These are phyloP conservation scores for Abramis brama DNA, from an alignment of 2,113 vertebrate genomes.

Conservation along the genomic window DNA sequence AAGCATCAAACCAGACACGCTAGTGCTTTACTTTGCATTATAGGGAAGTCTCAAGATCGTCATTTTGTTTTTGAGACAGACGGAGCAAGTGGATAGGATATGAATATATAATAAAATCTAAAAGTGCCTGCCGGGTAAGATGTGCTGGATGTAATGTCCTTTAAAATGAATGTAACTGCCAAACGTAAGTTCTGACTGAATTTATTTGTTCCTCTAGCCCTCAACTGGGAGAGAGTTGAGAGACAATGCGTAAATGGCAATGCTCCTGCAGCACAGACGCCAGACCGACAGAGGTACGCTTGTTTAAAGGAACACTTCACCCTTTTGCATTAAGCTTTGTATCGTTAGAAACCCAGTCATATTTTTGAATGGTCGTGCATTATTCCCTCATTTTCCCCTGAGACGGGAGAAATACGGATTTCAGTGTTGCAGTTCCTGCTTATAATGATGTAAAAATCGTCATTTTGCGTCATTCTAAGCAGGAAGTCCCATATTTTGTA, in stretches of 20 bases:
- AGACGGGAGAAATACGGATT: too few species aligned
- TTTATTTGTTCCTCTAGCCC: slow-evolving; percentile 48
- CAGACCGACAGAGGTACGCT: not conserved
- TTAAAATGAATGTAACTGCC: slow-evolving; percentile 70
- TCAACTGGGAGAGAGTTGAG: slow-evolving; percentile 15
- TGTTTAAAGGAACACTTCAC: not conserved
- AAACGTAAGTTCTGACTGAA: slow-evolving; percentile 63
- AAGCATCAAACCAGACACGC: slow-evolving; percentile 11
- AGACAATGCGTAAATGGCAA: slow-evolving; percentile 6
- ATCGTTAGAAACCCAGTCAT: too few species aligned
- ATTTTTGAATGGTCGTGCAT: too few species aligned
- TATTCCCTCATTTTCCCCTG: too few species aligned
- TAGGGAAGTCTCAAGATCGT: slow-evolving; percentile 33
- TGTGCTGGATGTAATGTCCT: slow-evolving; percentile 69
- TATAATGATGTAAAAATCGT: too few species aligned
- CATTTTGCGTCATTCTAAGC: too few species aligned
- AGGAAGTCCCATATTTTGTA: too few species aligned
- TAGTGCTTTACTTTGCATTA: slow-evolving; percentile 38
- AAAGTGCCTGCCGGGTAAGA: slow-evolving; percentile 63
- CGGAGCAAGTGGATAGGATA: slow-evolving; percentile 25
- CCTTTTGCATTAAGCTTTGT: too few species aligned
- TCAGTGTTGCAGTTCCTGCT: too few species aligned
- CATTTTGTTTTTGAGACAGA: slow-evolving; percentile 29
- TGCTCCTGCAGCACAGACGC: not conserved
- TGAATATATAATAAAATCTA: slow-evolving; percentile 43